Base-by-base conservation (phyloP, 1,140 invertebrate genomes). In the Chrysopa pallens region DNA sequence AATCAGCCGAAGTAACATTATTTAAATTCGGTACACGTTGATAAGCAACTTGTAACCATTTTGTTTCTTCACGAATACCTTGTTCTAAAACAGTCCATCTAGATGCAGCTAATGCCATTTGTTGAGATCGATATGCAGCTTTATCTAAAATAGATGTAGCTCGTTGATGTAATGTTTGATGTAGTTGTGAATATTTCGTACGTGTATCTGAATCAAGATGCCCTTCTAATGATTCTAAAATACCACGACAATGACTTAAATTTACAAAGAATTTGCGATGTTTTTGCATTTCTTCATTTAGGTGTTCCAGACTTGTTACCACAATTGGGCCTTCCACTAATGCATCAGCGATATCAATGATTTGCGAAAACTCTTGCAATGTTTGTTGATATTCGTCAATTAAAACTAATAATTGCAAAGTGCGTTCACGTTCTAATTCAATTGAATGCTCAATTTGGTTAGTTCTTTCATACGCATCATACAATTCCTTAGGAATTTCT, bases 181-280 rank as follows among this genome's bases (percentile, higher is more conserved):
- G 84, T n/a, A 87, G 54, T 15, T 73, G 66, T 0, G 79, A 72
- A 60, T 83, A 77, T 52, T 75, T 74, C 9, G 71, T 67, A 43
- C 78, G 72, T 0, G 84, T 87, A 57, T 83, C 81, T 12, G 63
- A 68, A 53, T 89, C 85, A 9, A 89, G 63, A 59, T 86, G 84
- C 47, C 77, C 76, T 60, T 88, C 84, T 11, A 90, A 56, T 0
- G 84, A 86, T 59, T 89, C 84, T 13, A 91, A 60, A 47, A 88
- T 84, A 15, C 76, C 76, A 50, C 79, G 69, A 50, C 85, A 89
- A 45, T 88, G 83, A 51, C 83, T 87, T 8, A 91, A 59, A 51
- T 86, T 87, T 0, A 84, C 78, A 53, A 90, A 89, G 61, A 89
- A 88, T 53, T 85, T 86, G 36, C 84, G 69, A 54, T 88, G 83